phyloP scores from a whole-genome alignment of 2,888 invertebrate genomes.

The Holacanthella duospinosa region DNA sequence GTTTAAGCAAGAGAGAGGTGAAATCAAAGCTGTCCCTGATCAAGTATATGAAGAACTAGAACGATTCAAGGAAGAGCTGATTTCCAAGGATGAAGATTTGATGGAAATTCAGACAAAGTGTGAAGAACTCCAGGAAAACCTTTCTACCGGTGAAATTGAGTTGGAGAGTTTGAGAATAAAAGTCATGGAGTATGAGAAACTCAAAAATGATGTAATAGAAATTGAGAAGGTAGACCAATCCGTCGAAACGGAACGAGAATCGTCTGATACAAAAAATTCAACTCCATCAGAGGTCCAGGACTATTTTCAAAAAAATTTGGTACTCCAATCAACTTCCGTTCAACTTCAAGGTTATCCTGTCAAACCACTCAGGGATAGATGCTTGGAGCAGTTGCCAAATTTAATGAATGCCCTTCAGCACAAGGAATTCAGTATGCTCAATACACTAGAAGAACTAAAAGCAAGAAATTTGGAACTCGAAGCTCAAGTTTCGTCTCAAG shows the following conservation, averaged over 20 bases:
- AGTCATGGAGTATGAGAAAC: background rate
- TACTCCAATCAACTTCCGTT: too few relatives aligned
- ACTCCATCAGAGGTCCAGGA: background rate
- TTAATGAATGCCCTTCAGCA: background rate
- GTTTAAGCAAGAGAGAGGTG: background rate
- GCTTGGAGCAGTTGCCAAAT: background rate
- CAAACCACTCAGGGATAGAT: background rate
- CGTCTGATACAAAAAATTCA: background rate
- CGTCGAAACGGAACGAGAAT: background rate
- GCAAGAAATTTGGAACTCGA: background rate
- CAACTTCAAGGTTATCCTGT: too few relatives aligned
- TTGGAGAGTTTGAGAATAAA: background rate
- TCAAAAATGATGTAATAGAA: background rate
- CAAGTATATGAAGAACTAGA: background rate
- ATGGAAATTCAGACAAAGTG: background rate
- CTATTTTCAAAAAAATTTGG: too few relatives aligned
- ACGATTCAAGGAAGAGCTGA: slow-evolving; percentile 4
- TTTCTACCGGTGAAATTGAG: background rate
- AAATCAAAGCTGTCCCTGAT: background rate
- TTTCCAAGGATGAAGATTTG: slow-evolving; percentile 9
- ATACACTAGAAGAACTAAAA: background rate
- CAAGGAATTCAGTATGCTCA: background rate
- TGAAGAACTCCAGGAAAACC: background rate
- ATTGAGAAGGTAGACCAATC: background rate
- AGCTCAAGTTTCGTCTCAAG: background rate